These are phyloP conservation scores for Caerostris extrusa DNA, from an alignment of 1,140 invertebrate species.

Conservation along the genomic window DNA sequence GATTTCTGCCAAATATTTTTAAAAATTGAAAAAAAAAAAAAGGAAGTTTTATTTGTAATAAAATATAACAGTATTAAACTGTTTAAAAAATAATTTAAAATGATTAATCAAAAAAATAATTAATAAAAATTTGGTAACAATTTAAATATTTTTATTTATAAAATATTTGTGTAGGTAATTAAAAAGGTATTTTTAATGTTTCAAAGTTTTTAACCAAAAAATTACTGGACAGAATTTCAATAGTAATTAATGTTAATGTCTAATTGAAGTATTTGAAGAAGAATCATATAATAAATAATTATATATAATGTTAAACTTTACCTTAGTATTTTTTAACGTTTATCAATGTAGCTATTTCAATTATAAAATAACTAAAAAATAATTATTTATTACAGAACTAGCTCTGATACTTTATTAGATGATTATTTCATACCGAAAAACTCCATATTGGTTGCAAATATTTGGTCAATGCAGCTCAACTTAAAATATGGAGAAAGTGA, in stretches of 20 bases:
- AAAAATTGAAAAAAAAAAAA: too few species aligned
- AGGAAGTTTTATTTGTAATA: too few species aligned
- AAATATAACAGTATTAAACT: too few species aligned
- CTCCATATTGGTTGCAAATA: background rate
- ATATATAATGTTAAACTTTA: background rate
- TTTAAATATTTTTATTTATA: too few species aligned
- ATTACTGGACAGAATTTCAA: too few species aligned
- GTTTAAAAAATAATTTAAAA: too few species aligned
- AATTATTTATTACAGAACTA: background rate
- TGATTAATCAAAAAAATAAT: too few species aligned
- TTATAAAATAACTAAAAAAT: background rate
- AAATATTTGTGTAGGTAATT: too few species aligned
- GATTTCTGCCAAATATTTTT: too few species aligned
- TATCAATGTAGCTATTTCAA: background rate
- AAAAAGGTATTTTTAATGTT: too few species aligned
- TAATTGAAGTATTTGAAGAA: background rate
- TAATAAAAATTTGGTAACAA: too few species aligned
- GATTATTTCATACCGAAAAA: conserved; percentile 32
- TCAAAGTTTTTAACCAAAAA: too few species aligned
- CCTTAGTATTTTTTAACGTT: background rate
- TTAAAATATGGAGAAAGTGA: background rate
- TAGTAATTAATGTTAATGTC: background rate
- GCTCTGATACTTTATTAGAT: background rate
- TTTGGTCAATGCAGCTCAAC: conserved; percentile 19
- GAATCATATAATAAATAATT: background rate